Evolutionary conservation across 2,113 vertebrate species (phyloP), one percentile per base, ranked within the genome.

Genomic region (Sinocyclocheilus maitianheensis): DNA sequence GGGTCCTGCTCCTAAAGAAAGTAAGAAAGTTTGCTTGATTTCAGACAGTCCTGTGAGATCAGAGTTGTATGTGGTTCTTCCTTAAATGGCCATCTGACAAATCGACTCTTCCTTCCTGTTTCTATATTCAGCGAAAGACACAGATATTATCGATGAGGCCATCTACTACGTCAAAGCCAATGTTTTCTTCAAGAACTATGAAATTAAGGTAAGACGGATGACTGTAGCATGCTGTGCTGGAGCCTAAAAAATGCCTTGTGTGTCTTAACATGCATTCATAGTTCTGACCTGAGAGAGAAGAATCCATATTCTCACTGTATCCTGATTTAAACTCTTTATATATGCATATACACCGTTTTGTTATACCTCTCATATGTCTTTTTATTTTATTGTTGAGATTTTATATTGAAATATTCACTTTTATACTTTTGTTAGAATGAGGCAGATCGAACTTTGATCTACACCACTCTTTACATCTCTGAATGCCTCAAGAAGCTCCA

Each of bases 101-200:
- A 37, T 74, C 55, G 40, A 24, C n/a, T 71, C 37, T 72, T 82
- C 60, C 79, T 37, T 20, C 67, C 30, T 26, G 37, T 74, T 85
- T 84, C 78, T 37, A 81, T 3, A 11, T 91, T 91, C 92, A 99
- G 98, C 97, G 51, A 95, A 97, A 90, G 98, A 99, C 74, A 95
- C 94, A 6, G 98, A 99, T 91, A 98, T 99, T 85, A 96, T 99
- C 43, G 98, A 99, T 58, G 98, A 99, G 95, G 98, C 97, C 30
- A 98, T 99, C 92, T 99, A 98, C 93, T 99, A 97, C 91, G 99
- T 99, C 94, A 99, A 99, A 94, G 98, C 98, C 83, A 99, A 99
- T 55, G 98, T 99, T 84, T 99, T 99, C 96, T 99, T 99, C 92
- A 99, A 99, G 94, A 99, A 99, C 89, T 99, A 99, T 83, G 98